These are phyloP conservation scores for Chascanopsetta lugubris DNA, from an alignment of 2,113 vertebrate genomes.

Conservation along the genomic window DNA sequence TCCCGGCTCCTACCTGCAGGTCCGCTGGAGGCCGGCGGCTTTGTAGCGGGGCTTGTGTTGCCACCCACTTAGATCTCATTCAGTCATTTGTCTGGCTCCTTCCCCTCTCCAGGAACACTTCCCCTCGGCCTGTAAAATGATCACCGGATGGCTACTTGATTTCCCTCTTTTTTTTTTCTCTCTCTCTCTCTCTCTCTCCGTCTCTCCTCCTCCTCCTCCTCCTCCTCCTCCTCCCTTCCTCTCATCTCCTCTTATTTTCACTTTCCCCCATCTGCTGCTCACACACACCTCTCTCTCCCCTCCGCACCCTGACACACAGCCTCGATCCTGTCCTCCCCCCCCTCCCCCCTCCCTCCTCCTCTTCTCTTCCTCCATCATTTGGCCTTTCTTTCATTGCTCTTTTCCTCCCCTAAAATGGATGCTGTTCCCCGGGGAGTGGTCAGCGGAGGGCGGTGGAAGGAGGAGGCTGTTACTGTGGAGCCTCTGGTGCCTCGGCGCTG, in stretches of 20 bases:
- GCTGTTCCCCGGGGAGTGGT: slow-evolving; percentile 59
- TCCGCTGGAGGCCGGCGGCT: slow-evolving; percentile 37
- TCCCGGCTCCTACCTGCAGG: slow-evolving; percentile 48
- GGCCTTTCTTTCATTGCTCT: slow-evolving; percentile 44
- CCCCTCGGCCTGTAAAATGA: slow-evolving; percentile 85
- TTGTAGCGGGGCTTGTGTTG: slow-evolving; percentile 40
- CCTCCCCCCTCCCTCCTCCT: slow-evolving; percentile 31
- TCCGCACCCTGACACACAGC: slow-evolving; percentile 10
- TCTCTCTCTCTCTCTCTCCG: slow-evolving; percentile 62
- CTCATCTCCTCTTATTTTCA: slow-evolving; percentile 57
- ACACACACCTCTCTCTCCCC: slow-evolving; percentile 25
- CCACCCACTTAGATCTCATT: slow-evolving; percentile 83
- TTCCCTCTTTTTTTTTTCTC: slow-evolving; percentile 68
- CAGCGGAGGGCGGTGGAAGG: slow-evolving; percentile 50
- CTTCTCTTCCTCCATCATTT: slow-evolving; percentile 55
- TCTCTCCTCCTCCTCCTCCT: slow-evolving; percentile 65
- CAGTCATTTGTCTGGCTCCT: slow-evolving; percentile 87
- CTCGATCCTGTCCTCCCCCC: slow-evolving; percentile 45
- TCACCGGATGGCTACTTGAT: slow-evolving; percentile 81
- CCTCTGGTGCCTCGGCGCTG: slow-evolving; percentile 21
- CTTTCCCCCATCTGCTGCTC: slow-evolving; percentile 41
- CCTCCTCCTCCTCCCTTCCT: slow-evolving; percentile 52
- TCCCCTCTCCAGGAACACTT: slow-evolving; percentile 82
- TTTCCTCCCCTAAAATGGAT: slow-evolving; percentile 68
- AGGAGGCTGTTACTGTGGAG: slow-evolving; percentile 42